Conservation (phyloP, 2,888 invertebrate genomes). For the Glyphotaelius pellucidus region DNA sequence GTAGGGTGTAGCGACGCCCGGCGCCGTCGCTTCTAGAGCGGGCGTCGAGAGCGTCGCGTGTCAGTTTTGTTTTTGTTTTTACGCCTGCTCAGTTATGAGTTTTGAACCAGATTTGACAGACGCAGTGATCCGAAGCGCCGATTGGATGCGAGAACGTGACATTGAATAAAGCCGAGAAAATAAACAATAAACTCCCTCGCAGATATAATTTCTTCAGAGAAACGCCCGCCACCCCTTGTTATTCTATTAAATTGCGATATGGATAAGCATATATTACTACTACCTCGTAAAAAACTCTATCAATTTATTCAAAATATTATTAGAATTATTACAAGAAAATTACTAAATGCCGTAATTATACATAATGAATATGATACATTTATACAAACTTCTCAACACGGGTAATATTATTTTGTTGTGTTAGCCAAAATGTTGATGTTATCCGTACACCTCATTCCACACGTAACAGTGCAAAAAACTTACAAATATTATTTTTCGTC, state of each 20-base stretch:
- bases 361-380: no score
- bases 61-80: constrained; percentile 51
- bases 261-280: not conserved
- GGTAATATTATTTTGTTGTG: no score
- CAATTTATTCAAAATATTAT: no score
- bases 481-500: no score
- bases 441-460: no score
- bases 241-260: not conserved
- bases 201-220: constrained; percentile 7
- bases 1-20: not conserved
- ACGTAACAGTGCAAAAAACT: no score
- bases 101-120: constrained; percentile 54
- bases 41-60: constrained; percentile 4
- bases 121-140: constrained; percentile 45
- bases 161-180: constrained; percentile 48
- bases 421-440: no score
- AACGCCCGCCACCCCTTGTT: not conserved
- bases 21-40: constrained; percentile 6
- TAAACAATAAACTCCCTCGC: constrained; percentile 20
- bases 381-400: no score
- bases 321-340: no score
- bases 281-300: not conserved
- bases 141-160: constrained; percentile 48
- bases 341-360: no score
- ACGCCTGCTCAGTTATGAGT: constrained; percentile 43